A percentile compares a stretch with the other conserved stretches of the same genome.
phyloP scores from a whole-genome alignment of 2,797 vertebrate genomes.

The Psittacula echo region DNA sequence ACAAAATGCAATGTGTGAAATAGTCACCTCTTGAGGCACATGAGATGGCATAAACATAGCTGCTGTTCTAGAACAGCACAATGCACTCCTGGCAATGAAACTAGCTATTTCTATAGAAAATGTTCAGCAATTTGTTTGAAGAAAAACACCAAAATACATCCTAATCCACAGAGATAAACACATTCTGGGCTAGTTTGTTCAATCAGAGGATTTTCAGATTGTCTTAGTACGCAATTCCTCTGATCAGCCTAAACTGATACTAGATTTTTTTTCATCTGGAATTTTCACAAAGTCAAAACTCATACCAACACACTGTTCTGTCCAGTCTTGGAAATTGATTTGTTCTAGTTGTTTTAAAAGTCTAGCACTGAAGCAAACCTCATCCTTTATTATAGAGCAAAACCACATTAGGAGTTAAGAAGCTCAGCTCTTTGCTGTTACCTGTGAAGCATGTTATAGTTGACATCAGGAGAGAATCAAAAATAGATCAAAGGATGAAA shows the following conservation, averaged over 20 bases:
- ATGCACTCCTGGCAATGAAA: not conserved
- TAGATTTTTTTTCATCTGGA: not conserved
- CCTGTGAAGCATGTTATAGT: accelerated
- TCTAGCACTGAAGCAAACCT: not conserved
- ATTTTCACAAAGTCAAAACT: not conserved
- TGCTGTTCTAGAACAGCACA: not conserved
- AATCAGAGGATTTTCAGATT: not conserved
- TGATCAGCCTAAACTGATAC: not conserved
- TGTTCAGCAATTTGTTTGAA: not conserved
- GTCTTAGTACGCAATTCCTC: not conserved
- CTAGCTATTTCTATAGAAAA: not conserved
- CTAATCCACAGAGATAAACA: not conserved
- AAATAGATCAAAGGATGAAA: not conserved
- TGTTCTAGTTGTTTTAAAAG: not conserved
- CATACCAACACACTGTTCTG: not conserved
- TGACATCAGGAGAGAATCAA: not conserved
- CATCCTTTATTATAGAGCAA: not conserved
- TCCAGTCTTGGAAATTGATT: not conserved
- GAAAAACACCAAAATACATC: not conserved
- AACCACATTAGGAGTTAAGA: not conserved
- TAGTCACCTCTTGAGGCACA: not conserved
- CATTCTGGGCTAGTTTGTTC: accelerated
- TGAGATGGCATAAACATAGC: not conserved
- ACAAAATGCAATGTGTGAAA: not conserved
- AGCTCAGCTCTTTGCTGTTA: not conserved